These are phyloP conservation scores for Misgurnus anguillicaudatus DNA, from an alignment of 2,113 vertebrate genomes.

Conservation along the genomic window DNA sequence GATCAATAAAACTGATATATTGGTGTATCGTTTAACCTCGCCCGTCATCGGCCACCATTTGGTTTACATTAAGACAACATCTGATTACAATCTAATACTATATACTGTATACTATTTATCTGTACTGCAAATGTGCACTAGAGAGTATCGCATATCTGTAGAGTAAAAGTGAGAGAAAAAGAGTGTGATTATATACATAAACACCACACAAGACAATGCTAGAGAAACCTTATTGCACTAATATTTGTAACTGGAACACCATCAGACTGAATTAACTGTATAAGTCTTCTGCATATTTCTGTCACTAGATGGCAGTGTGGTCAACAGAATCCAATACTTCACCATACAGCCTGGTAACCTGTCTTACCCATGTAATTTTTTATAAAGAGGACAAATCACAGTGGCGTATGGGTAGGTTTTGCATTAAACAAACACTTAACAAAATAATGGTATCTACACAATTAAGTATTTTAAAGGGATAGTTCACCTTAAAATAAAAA, in stretches of 20 bases:
- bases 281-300: not conserved
- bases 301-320: constrained; percentile 67
- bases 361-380: not conserved
- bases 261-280: not conserved
- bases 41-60: constrained; percentile 75
- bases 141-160: constrained; percentile 56
- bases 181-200: not conserved
- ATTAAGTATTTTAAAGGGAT: no score
- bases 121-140: constrained; percentile 42
- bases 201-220: not conserved
- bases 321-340: constrained; percentile 48
- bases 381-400: no score
- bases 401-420: no score
- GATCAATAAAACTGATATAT: constrained; percentile 86
- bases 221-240: not conserved
- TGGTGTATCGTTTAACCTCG: constrained; percentile 73
- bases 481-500: no score
- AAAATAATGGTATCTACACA: no score
- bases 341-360: not conserved
- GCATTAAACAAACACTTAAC: no score
- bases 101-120: constrained; percentile 60
- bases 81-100: constrained; percentile 78
- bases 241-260: not conserved
- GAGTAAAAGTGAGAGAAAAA: not conserved
- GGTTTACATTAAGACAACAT: constrained; percentile 77